phyloP scores from a whole-genome alignment of 92 coral and sea anemone species.

The Virgularia gustaviana region DNA sequence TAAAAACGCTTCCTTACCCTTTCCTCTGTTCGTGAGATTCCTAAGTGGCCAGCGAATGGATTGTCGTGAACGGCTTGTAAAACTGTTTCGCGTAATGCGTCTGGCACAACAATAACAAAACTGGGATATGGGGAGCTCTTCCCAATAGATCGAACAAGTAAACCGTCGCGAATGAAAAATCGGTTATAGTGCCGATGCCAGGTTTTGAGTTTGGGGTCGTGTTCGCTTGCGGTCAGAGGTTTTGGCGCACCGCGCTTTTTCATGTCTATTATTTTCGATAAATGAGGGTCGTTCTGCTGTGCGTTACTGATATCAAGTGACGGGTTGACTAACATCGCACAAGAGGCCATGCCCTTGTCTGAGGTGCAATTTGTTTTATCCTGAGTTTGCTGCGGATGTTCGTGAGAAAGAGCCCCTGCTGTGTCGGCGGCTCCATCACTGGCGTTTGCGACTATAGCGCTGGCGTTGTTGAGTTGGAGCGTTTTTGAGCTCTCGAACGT shows the following conservation, averaged over 20 bases:
- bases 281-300: background rate
- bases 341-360: too few relatives aligned
- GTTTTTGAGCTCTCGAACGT: background rate
- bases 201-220: background rate
- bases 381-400: too few relatives aligned
- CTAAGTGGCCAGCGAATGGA: slow-evolving; percentile 38
- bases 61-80: slow-evolving; percentile 36
- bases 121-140: slow-evolving; percentile 14
- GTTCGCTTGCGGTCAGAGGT: background rate
- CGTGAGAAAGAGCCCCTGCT: too few relatives aligned
- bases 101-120: slow-evolving; percentile 1
- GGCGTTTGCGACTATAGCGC: background rate
- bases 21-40: slow-evolving; percentile 18
- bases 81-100: background rate
- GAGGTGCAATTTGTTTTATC: too few relatives aligned
- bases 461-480: background rate
- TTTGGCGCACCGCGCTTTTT: background rate
- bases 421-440: too few relatives aligned
- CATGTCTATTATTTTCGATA: too few relatives aligned
- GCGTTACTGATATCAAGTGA: slow-evolving; percentile 4
- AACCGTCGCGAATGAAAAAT: slow-evolving; percentile 33
- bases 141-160: slow-evolving; percentile 27
- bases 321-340: slow-evolving; percentile 22
- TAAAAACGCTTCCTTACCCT: background rate
- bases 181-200: slow-evolving; percentile 25